A percentile compares a stretch with the other conserved stretches of the same genome.
These are phyloP conservation scores for Dolichomitus sp. DNA, from an alignment of 2,888 invertebrate genomes.

Conservation along the genomic window DNA sequence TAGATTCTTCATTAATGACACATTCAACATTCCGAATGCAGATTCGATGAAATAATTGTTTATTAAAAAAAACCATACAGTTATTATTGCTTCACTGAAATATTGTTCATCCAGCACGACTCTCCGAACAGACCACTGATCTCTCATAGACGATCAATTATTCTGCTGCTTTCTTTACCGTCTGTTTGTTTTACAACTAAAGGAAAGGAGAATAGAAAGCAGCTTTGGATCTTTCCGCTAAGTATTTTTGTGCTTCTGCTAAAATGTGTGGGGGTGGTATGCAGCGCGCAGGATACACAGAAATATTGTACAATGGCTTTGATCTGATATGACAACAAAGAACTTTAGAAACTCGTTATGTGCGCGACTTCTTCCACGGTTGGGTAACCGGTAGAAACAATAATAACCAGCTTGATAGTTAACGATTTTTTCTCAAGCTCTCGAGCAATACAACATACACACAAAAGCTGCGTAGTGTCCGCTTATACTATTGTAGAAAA, in stretches of 20 bases:
- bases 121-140: not conserved
- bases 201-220: not conserved
- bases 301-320: constrained; percentile 9
- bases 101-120: not conserved
- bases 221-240: constrained; percentile 18
- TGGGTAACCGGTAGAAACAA: not conserved
- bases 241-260: constrained; percentile 13
- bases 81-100: not conserved
- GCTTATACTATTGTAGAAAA: not conserved
- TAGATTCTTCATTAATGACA: no score
- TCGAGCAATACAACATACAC: not conserved
- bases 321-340: constrained; percentile 14
- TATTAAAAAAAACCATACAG: no score
- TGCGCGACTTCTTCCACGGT: not conserved
- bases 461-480: not conserved
- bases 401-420: constrained; percentile 1
- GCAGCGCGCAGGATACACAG: not conserved
- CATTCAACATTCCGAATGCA: no score
- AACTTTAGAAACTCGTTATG: constrained; percentile 29
- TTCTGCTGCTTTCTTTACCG: not conserved
- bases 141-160: not conserved
- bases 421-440: constrained; percentile 21
- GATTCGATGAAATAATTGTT: no score
- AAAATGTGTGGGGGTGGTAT: constrained; percentile 1
- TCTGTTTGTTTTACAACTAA: not conserved